phyloP scores from a whole-genome alignment of 1,140 invertebrate genomes.

The Atta texana region DNA sequence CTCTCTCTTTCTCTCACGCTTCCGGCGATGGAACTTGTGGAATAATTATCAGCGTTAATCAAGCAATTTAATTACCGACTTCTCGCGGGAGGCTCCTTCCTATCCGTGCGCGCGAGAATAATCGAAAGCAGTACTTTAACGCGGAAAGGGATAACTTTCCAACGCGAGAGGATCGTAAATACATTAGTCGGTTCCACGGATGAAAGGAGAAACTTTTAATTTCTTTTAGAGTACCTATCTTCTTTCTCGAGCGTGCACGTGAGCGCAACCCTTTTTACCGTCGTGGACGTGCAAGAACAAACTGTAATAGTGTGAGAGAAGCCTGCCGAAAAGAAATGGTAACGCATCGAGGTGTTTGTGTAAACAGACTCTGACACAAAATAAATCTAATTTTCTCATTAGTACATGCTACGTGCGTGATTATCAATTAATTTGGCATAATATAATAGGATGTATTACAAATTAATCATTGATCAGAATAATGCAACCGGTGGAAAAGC shows the following conservation, averaged over 20 bases:
- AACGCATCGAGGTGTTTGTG: background rate
- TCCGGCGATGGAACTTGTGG: conserved; percentile 50
- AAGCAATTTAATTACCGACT: conserved; percentile 69
- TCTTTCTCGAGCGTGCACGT: conserved; percentile 34
- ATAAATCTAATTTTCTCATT: conserved; percentile 19
- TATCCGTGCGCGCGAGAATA: conserved; percentile 44
- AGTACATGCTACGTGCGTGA: background rate
- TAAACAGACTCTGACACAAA: background rate
- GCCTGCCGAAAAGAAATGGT: background rate
- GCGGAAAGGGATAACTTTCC: conserved; percentile 61
- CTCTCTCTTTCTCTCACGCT: conserved; percentile 13
- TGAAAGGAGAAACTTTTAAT: conserved; percentile 62
- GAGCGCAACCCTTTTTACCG: conserved; percentile 41
- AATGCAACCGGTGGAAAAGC: background rate
- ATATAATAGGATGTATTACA: conserved; percentile 5
- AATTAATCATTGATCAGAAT: conserved; percentile 28
- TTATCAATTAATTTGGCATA: background rate
- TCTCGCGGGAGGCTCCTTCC: conserved; percentile 50
- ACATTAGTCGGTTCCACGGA: conserved; percentile 50
- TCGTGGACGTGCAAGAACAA: conserved; percentile 39
- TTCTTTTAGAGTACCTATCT: conserved; percentile 55
- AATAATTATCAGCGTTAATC: conserved; percentile 68
- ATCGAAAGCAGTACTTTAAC: conserved; percentile 66
- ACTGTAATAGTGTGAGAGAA: conserved; percentile 23
- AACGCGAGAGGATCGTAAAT: conserved; percentile 60